phyloP scores from a whole-genome alignment of 2,797 vertebrate genomes.

The Pseudocheirus occidentalis region DNA sequence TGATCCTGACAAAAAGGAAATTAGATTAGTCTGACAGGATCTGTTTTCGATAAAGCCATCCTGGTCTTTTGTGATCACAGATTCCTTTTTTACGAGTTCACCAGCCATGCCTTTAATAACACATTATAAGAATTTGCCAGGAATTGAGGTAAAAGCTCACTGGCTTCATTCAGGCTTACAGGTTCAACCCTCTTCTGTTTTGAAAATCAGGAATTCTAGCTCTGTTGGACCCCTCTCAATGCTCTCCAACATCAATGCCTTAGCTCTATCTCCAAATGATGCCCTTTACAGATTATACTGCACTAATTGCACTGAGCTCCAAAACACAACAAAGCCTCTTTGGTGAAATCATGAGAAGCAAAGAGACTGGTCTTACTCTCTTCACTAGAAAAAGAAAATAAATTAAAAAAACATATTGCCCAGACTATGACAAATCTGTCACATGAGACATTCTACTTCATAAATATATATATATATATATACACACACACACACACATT shows the following conservation, averaged over 20 bases:
- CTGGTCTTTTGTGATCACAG: neutral
- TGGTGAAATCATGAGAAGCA: neutral
- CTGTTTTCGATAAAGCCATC: neutral
- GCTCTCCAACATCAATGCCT: neutral
- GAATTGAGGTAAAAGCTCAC: neutral
- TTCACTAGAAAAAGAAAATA: neutral
- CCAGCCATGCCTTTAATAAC: neutral
- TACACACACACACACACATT: neutral
- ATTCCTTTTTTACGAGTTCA: neutral
- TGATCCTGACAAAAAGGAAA: neutral
- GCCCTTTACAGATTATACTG: neutral
- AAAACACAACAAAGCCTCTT: neutral
- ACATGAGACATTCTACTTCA: neutral
- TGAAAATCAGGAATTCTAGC: neutral
- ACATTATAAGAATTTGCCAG: neutral
- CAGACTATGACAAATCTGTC: neutral
- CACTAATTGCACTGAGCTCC: neutral
- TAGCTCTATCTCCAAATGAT: neutral
- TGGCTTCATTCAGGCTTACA: neutral
- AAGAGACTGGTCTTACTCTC: neutral
- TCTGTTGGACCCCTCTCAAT: neutral
- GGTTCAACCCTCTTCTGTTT: neutral
- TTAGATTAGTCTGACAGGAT: neutral
- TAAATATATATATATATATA: neutral
- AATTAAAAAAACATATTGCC: neutral